Evolutionary conservation across 2,888 invertebrate species (phyloP).

Genomic region (Plagiodera versicolora): DNA sequence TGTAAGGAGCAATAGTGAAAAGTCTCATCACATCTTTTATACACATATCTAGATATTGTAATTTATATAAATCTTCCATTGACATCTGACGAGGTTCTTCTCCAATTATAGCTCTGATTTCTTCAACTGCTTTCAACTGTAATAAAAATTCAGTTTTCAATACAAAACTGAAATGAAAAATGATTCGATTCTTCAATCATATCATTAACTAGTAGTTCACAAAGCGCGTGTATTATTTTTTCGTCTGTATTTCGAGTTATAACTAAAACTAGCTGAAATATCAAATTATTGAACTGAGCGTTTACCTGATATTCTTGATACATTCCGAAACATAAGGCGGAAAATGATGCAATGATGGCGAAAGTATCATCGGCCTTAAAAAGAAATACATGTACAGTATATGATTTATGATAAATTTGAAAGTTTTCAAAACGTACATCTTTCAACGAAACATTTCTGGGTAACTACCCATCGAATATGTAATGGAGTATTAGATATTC

Average conservation of each 20-base stretch:
- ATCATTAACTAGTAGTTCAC: too few relatives aligned
- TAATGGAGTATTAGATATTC: too few relatives aligned
- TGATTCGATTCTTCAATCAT: too few relatives aligned
- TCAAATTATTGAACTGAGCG: background rate
- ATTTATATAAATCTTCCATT: conserved; percentile 37
- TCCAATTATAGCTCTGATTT: conserved; percentile 41
- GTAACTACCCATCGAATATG: too few relatives aligned
- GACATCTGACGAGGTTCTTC: conserved; percentile 30
- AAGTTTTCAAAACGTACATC: too few relatives aligned
- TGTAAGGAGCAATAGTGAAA: conserved; percentile 45
- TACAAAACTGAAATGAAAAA: too few relatives aligned
- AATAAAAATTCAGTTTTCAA: too few relatives aligned
- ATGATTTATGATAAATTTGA: too few relatives aligned
- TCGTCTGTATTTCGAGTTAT: too few relatives aligned
- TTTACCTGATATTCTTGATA: conserved; percentile 47
- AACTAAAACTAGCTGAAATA: too few relatives aligned
- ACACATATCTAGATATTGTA: conserved; percentile 45
- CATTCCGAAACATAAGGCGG: conserved; percentile 44
- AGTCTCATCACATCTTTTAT: conserved; percentile 45
- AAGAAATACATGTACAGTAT: background rate
- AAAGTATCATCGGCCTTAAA: conserved; percentile 46
- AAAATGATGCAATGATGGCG: conserved; percentile 36
- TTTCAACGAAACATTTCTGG: too few relatives aligned
- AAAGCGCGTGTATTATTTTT: too few relatives aligned
- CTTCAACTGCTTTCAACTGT: conserved; percentile 38